Evolutionary conservation across 2,797 vertebrate species (phyloP), one percentile per base, ranked within the genome.

Genomic region (Falco peregrinus): DNA sequence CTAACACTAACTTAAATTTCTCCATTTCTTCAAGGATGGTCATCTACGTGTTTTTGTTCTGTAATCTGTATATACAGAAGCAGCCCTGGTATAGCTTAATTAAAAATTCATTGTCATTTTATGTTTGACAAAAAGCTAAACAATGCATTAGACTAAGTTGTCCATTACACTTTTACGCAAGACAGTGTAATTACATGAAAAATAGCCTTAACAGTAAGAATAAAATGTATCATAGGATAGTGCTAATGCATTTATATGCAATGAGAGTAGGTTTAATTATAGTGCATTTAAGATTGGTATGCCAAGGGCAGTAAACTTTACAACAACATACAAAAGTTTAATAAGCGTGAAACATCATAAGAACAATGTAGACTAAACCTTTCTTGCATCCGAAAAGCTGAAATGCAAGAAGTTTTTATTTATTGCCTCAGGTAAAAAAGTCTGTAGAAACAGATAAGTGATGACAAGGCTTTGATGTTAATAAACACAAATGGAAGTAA

Each of bases 391-490:
- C 45, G 25, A 97, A 96, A 97, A 96, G 94, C 94, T 97, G 97
- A 97, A 98, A 98, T 97, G 95, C 81, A 96, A 97, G 95, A 95
- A 93, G 91, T 95, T 95, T 97, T 97, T 97, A 97, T 97, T 98
- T 96, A 96, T 96, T 97, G 97, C 98, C 98, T 96, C 84, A 69
- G 97, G 98, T 98, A 63, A 96, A 98, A 97, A 97, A 97, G 95
- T 97, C 94, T 98, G 92, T 96, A 94, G 96, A 97, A 98, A 98
- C 95, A 98, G 97, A 89, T 98, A 97, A 98, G 96, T 97, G 97
- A 98, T 98, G 98, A 98, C 97, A 98, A 98, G 98, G 97, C 98
- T 98, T 98, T 98, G 98, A 98, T 98, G 98, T 98, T 98, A 98
- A 98, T 98, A 98, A 98, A 97, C 94, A 97, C 96, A 98, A 98